Conservation (phyloP, 2,888 invertebrate species). For the Schizaphis graminum region DNA sequence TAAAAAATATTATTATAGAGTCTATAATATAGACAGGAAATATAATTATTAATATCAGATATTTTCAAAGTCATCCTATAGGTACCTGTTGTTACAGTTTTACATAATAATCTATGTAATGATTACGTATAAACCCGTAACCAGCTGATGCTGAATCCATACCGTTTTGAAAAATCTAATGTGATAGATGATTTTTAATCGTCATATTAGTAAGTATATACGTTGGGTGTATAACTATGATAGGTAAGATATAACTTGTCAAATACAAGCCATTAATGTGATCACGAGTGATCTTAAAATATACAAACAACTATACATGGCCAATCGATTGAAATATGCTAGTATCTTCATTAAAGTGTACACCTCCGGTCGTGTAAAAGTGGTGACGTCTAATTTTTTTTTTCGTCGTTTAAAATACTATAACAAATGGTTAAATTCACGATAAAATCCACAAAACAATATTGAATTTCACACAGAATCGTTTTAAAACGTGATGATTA, state of each 20-base stretch:
- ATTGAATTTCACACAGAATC: background rate
- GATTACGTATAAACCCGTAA: background rate
- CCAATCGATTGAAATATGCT: background rate
- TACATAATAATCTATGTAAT: background rate
- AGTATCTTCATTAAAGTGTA: background rate
- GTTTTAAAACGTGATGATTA: background rate
- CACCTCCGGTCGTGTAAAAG: background rate
- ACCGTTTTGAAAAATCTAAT: background rate
- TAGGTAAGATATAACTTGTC: background rate
- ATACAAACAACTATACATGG: background rate
- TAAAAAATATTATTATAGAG: background rate
- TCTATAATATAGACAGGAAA: background rate
- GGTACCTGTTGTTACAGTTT: background rate
- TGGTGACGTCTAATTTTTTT: background rate
- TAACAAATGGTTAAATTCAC: constrained; percentile 8
- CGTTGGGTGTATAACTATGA: too few species aligned
- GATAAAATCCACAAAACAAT: background rate
- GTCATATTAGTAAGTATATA: background rate
- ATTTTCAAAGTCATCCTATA: background rate
- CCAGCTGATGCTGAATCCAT: background rate
- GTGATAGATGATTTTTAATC: background rate
- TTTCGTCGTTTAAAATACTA: background rate
- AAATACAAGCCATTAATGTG: background rate
- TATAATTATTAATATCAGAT: background rate
- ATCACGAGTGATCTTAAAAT: background rate